phyloP scores from a whole-genome alignment of 92 coral and sea anemone species.

The Phenganax stokvisi region DNA sequence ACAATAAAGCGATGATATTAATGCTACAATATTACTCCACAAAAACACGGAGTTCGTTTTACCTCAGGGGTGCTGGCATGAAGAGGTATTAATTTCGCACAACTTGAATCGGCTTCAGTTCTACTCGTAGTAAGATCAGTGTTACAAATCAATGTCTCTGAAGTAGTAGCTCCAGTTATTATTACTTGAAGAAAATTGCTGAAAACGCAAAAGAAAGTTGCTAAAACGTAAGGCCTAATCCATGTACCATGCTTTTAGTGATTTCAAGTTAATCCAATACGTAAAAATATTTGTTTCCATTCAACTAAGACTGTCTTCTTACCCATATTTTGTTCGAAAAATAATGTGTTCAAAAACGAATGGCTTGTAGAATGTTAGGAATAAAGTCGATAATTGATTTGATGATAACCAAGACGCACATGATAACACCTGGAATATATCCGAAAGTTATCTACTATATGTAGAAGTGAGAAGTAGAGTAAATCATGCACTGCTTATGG shows the following conservation, averaged over 20 bases:
- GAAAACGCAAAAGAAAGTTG: neutral
- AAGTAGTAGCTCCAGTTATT: constrained; percentile 19
- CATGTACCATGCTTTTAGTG: neutral
- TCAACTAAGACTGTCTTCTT: neutral
- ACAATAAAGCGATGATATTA: neutral
- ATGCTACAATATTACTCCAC: neutral
- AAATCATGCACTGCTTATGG: no score
- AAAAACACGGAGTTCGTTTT: neutral
- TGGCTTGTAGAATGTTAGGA: constrained; percentile 26
- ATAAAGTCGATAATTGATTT: constrained; percentile 6
- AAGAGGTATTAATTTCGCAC: constrained; percentile 11
- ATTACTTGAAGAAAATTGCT: constrained; percentile 34
- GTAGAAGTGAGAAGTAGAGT: neutral
- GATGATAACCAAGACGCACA: constrained; percentile 22
- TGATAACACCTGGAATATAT: constrained; percentile 1
- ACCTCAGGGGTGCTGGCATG: constrained; percentile 26
- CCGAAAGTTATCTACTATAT: no score
- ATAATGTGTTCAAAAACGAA: constrained; percentile 24
- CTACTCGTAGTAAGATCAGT: neutral
- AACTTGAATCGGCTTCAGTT: neutral
- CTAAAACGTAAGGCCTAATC: neutral
- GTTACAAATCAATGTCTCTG: neutral
- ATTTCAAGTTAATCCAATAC: neutral
- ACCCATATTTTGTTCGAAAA: constrained; percentile 33
- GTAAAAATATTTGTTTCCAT: neutral